Evolutionary conservation across 2,797 vertebrate genomes (phyloP), one percentile per base, ranked within the genome.

Genomic region (Clarias laeviceps): DNA sequence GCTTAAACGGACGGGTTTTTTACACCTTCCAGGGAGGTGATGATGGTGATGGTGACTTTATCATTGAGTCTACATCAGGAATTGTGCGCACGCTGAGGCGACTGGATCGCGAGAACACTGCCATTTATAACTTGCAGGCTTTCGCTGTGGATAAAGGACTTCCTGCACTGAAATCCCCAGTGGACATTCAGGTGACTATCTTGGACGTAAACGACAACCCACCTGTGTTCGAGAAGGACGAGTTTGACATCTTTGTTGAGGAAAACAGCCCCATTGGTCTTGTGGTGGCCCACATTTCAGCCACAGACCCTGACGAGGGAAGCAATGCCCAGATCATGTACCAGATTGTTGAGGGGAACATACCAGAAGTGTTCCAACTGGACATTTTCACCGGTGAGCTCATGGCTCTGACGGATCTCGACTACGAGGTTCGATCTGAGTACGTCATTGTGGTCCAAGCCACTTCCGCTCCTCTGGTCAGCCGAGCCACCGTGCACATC

Each of bases 291-390:
- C 94, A 96, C 0, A 96, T 99, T 89, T 97, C 95, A 0, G 98
- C 98, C 89, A 96, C 96, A 0, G 98, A 99, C 89, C 98, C 98
- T 0, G 98, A 99, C 0, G 98, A 99, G 92, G 98, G 98, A 85
- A 97, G 96, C 82, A 99, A 99, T 0, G 98, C 98, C 2, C 98
- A 99, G 92, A 97, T 99, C 82, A 99, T 99, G 97, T 99, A 99
- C 91, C 98, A 99, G 91, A 99, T 99, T 0, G 97, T 99, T 50
- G 98, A 99, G 88, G 98, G 98, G 22, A 99, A 99, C 93, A 98
- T 99, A 89, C 98, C 98, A 0, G 98, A 99, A 91, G 95, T 98
- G 80, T 99, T 99, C 89, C 98, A 99, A 90, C 91, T 99, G 79
- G 98, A 99, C 87, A 99, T 99, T 90, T 99, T 99, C 93, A 98